A percentile compares a stretch with the other conserved stretches of the same genome.
These are phyloP conservation scores for Lytechinus pictus DNA, from an alignment of 35 echinoderm and acorn worm genomes.

Conservation along the genomic window DNA sequence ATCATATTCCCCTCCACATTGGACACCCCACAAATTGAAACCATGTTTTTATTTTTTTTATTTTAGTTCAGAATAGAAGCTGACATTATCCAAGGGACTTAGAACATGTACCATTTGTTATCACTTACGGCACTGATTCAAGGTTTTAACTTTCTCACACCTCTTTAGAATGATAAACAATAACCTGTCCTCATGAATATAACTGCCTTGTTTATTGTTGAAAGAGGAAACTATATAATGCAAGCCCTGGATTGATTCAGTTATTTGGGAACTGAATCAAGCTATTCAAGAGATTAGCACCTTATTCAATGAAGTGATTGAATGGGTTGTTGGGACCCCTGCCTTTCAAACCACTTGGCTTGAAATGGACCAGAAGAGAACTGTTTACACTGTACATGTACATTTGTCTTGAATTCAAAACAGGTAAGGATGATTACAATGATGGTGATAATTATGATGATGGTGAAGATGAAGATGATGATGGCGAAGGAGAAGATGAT, in stretches of 20 bases:
- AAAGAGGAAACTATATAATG: not conserved
- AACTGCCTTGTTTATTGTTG: not conserved
- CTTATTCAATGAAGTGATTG: constrained; percentile 18
- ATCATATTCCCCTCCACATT: too few relatives aligned
- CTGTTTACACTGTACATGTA: too few relatives aligned
- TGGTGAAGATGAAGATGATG: too few relatives aligned
- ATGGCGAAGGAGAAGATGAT: too few relatives aligned
- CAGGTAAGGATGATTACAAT: too few relatives aligned
- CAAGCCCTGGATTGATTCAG: not conserved
- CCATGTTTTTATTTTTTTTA: too few relatives aligned
- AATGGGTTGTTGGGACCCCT: not conserved
- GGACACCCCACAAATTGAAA: too few relatives aligned
- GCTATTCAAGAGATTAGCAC: not conserved
- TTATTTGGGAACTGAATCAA: not conserved
- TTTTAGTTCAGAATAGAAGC: too few relatives aligned
- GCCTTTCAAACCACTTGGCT: not conserved
- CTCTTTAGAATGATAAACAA: not conserved
- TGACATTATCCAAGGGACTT: too few relatives aligned
- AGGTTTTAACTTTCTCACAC: not conserved
- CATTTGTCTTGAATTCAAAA: too few relatives aligned
- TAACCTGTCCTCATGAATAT: not conserved
- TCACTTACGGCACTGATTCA: not conserved
- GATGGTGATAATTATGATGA: too few relatives aligned
- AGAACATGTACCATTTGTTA: too few relatives aligned
- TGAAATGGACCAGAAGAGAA: not conserved